Evolutionary conservation across 2,888 invertebrate genomes (phyloP).

Genomic region (Phyto melanocephala): DNA sequence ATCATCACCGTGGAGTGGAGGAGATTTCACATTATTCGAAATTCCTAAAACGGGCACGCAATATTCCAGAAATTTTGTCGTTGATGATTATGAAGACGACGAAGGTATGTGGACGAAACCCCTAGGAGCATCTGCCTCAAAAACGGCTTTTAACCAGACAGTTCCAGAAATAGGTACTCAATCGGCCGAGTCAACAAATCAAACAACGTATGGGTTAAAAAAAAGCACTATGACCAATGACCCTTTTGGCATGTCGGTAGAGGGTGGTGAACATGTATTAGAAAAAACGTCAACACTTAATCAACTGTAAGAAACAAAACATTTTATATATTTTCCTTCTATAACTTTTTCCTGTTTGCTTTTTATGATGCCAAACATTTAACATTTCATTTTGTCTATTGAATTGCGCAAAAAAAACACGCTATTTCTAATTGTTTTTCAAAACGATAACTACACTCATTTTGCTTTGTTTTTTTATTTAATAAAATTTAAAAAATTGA

Average conservation of each 20-base stretch:
- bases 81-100: slow-evolving; percentile 73
- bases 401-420: no score
- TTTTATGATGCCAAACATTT: slow-evolving; percentile 56
- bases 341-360: neutral
- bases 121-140: slow-evolving; percentile 67
- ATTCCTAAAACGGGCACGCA: slow-evolving; percentile 23
- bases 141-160: neutral
- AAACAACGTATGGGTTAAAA: slow-evolving; percentile 45
- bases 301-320: slow-evolving; percentile 58
- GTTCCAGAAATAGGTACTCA: neutral
- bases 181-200: neutral
- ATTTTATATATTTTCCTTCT: neutral
- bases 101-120: slow-evolving; percentile 77
- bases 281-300: slow-evolving; percentile 16
- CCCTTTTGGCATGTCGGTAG: slow-evolving; percentile 64
- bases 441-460: no score
- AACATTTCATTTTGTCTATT: neutral
- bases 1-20: slow-evolving; percentile 51
- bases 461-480: no score
- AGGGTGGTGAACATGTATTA: slow-evolving; percentile 25
- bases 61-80: slow-evolving; percentile 68
- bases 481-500: no score
- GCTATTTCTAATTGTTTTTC: no score
- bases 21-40: slow-evolving; percentile 45
- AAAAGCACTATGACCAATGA: slow-evolving; percentile 68